phyloP scores from a whole-genome alignment of 2,113 vertebrate genomes.

The Trogon surrucura region DNA sequence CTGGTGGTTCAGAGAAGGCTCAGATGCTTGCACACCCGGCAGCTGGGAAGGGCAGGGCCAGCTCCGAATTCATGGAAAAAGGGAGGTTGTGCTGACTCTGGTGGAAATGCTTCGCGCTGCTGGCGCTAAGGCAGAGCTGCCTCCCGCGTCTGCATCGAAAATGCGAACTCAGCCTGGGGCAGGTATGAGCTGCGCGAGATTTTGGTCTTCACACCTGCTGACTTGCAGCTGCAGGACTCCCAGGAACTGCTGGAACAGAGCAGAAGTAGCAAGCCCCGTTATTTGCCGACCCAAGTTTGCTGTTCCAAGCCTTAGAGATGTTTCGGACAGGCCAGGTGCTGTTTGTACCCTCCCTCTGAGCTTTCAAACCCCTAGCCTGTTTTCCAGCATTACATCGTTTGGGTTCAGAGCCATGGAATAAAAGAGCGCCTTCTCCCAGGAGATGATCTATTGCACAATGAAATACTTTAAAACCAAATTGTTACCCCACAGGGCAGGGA shows the following conservation, averaged over 20 bases:
- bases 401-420: not conserved
- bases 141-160: not conserved
- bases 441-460: constrained; percentile 38
- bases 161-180: not conserved
- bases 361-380: not conserved
- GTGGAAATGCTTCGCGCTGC: not conserved
- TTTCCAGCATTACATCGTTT: not conserved
- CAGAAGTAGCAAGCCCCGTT: not conserved
- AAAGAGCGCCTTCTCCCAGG: not conserved
- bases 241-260: not conserved
- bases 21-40: not conserved
- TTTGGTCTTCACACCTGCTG: not conserved
- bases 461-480: not conserved
- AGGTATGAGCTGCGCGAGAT: not conserved
- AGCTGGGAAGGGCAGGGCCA: not conserved
- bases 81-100: not conserved
- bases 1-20: not conserved
- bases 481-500: constrained; percentile 45
- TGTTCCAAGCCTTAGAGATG: not conserved
- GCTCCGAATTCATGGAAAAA: not conserved
- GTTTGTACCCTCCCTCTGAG: not conserved
- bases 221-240: not conserved
- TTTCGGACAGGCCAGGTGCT: not conserved
- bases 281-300: not conserved
- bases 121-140: not conserved